Evolutionary conservation across 2,888 invertebrate species (phyloP).

Genomic region (Sepioteuthis lessoniana): DNA sequence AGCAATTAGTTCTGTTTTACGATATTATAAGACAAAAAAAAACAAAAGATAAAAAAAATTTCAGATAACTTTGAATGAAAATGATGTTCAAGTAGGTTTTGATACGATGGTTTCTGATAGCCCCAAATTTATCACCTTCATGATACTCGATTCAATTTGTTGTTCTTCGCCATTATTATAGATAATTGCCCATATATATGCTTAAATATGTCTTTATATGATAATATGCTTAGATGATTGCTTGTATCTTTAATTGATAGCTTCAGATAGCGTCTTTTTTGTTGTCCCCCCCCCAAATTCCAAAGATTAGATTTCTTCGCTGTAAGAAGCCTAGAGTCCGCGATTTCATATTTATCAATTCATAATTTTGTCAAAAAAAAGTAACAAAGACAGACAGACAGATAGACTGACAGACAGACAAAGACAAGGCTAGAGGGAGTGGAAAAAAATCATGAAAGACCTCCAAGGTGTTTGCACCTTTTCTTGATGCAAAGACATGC

Average conservation of each 20-base stretch:
- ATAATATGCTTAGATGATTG: background rate
- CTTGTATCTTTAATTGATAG: background rate
- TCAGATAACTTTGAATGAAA: background rate
- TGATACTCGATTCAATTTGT: background rate
- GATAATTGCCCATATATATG: background rate
- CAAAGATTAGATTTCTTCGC: background rate
- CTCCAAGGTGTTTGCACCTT: too few relatives aligned
- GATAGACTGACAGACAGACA: too few relatives aligned
- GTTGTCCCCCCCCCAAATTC: background rate
- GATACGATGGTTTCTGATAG: background rate
- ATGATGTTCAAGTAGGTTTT: conserved; percentile 33
- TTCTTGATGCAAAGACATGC: too few relatives aligned
- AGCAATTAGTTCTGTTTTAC: background rate
- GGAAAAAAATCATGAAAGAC: too few relatives aligned
- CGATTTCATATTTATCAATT: too few relatives aligned
- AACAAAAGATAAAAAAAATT: background rate
- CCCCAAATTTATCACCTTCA: background rate
- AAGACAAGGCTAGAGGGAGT: too few relatives aligned
- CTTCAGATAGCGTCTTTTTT: background rate
- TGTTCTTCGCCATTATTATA: background rate
- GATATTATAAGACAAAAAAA: background rate
- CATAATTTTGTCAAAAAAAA: too few relatives aligned
- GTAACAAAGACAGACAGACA: too few relatives aligned
- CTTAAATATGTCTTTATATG: background rate
- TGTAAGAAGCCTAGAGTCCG: background rate